phyloP scores from a whole-genome alignment of 2,888 invertebrate genomes.

The Aleiodes alternator region DNA sequence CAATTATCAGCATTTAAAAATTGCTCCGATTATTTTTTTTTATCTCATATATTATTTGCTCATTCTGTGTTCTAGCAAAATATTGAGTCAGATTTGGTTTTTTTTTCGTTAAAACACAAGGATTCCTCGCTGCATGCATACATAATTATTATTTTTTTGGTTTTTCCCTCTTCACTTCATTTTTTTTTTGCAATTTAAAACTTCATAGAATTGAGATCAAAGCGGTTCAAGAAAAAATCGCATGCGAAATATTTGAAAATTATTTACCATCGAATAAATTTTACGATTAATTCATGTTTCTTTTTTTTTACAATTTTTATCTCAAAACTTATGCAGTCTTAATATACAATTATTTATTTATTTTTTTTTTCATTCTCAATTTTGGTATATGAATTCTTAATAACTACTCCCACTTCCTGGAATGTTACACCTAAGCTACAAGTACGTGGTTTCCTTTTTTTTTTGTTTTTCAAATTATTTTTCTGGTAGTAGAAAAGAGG shows the following conservation, averaged over 20 bases:
- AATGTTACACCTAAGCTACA: slow-evolving; percentile 30
- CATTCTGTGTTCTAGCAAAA: slow-evolving; percentile 13
- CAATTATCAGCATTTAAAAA: slow-evolving; percentile 34
- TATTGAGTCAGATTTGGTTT: slow-evolving; percentile 6
- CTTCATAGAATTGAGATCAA: slow-evolving; percentile 18
- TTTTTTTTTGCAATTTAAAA: too few species aligned
- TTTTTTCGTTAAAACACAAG: slow-evolving; percentile 19
- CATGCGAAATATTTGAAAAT: slow-evolving; percentile 17
- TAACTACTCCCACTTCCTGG: not conserved
- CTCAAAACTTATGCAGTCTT: slow-evolving; percentile 17
- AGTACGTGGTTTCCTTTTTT: not conserved
- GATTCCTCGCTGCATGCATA: slow-evolving; percentile 29
- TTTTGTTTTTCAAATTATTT: not conserved
- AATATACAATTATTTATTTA: slow-evolving; percentile 27
- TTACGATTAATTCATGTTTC: slow-evolving; percentile 1
- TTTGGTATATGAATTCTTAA: slow-evolving; percentile 32
- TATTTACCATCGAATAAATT: slow-evolving; percentile 19
- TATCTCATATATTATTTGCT: not conserved
- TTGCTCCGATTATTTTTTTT: not conserved
- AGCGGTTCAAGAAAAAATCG: slow-evolving; percentile 1
- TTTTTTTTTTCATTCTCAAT: not conserved
- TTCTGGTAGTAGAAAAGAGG: not conserved
- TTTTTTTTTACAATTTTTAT: slow-evolving; percentile 3
- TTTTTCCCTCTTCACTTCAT: too few species aligned
- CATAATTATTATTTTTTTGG: not conserved